Evolutionary conservation across 1,140 invertebrate genomes (phyloP).

Genomic region (Paraescarpia echinospica): DNA sequence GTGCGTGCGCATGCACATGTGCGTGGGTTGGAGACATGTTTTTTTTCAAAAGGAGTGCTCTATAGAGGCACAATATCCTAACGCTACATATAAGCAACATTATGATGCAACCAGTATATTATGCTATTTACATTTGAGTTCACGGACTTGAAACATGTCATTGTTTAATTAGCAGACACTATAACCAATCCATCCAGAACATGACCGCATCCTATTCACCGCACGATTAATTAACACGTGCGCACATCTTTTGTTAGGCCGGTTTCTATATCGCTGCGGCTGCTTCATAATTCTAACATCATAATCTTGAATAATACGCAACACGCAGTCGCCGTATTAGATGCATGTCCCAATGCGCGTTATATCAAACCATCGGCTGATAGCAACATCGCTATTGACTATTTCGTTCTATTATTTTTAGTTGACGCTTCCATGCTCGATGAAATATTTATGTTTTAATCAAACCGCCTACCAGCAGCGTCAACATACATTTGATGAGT

Average conservation of each 20-base stretch:
- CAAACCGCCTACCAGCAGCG: background rate
- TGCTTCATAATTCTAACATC: background rate
- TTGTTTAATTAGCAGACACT: background rate
- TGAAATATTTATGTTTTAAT: slow-evolving; percentile 3
- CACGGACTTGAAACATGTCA: background rate
- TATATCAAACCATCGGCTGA: background rate
- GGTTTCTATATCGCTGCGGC: background rate
- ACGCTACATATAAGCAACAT: background rate
- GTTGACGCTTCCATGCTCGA: background rate
- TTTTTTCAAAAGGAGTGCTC: background rate
- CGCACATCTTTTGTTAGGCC: background rate
- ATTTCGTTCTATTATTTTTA: background rate
- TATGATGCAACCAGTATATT: background rate
- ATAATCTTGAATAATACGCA: background rate
- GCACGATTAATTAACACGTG: background rate
- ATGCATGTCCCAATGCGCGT: background rate
- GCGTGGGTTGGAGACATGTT: background rate
- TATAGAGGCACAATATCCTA: background rate
- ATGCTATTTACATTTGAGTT: background rate
- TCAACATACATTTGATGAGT: background rate
- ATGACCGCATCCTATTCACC: background rate
- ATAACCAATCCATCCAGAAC: background rate
- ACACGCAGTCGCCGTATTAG: background rate
- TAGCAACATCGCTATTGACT: background rate
- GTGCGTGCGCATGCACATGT: background rate